These are phyloP conservation scores for Acrobeloides nanus DNA, from an alignment of 2,888 invertebrate genomes.

Conservation along the genomic window DNA sequence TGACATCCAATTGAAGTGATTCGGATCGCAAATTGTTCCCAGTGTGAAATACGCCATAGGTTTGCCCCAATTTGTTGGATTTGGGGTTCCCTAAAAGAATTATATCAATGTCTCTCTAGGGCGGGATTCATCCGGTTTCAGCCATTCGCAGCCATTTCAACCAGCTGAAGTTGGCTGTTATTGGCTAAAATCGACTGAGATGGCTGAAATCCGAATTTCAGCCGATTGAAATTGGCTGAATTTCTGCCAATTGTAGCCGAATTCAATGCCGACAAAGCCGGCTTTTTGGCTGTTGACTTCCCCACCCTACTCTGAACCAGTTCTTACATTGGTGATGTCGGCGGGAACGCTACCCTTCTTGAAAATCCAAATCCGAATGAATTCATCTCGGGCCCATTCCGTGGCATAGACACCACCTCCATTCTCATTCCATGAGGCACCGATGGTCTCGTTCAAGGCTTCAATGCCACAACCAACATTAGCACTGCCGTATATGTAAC, in stretches of 20 bases:
- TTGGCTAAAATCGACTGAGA: too few relatives aligned
- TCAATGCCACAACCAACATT: neutral
- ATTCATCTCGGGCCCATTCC: neutral
- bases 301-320: neutral
- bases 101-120: neutral
- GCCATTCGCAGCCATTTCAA: too few relatives aligned
- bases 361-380: conserved; percentile 2
- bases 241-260: too few relatives aligned
- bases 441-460: neutral
- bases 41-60: conserved; percentile 2
- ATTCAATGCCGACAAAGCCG: too few relatives aligned
- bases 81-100: conserved; percentile 2
- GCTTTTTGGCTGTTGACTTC: too few relatives aligned
- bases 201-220: too few relatives aligned
- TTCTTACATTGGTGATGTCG: neutral
- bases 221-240: too few relatives aligned
- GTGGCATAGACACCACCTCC: conserved; percentile 1
- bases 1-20: neutral
- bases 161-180: too few relatives aligned
- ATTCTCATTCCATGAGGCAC: neutral
- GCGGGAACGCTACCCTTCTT: neutral
- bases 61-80: conserved; percentile 4
- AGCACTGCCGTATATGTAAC: neutral
- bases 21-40: neutral
- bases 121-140: too few relatives aligned